Evolutionary conservation across 2,888 invertebrate species (phyloP), one percentile per base, ranked within the genome.

Genomic region (Caenorhabditis sulstoni): DNA sequence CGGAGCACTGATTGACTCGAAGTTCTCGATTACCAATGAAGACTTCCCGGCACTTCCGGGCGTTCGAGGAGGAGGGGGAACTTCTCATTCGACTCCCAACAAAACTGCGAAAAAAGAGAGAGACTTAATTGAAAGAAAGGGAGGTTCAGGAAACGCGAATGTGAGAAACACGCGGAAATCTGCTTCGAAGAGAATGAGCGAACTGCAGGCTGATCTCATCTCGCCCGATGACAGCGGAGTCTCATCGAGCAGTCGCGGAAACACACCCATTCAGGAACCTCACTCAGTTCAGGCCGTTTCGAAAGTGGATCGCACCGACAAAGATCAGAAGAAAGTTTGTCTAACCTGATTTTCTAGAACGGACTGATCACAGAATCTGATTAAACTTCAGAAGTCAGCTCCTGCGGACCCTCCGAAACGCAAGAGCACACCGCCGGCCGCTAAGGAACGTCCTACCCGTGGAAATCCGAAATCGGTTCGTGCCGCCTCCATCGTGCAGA

Each of bases 21-120:
- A 66, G 45, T 78, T 78, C 55, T 61, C 61, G 9, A 78, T 78
- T 23, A 71, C 77, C 3, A 78, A 61, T 49, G 77, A 78, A 44
- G 77, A 78, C 22, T 78, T 78, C 37, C 77, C 77, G 5, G 77
- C 77, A 3, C 57, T 78, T 22, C 71, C 77, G 1, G 71, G 66
- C 0, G 71, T 11, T 22, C 53, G 59, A 23, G 58, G 52, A 23
- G 53, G 44, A 39, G 47, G 53, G 16, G 65, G 45, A 14, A 50
- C 39, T 12, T 18, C 67, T 37, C 53, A 62, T 3, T 62, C 55
- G 1, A 76, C 64, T 8, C 68, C 68, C 11, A 50, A 44, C 4
- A 76, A 59, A 37, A 7, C 37, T 20, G 3, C 7, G 23, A 66
- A 47, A n/a, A 65, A 41, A 20, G 70, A 70, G 14, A 66, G 39